Conservation (phyloP, 2,797 vertebrate species). For the Enteromius thamalakanensis region DNA sequence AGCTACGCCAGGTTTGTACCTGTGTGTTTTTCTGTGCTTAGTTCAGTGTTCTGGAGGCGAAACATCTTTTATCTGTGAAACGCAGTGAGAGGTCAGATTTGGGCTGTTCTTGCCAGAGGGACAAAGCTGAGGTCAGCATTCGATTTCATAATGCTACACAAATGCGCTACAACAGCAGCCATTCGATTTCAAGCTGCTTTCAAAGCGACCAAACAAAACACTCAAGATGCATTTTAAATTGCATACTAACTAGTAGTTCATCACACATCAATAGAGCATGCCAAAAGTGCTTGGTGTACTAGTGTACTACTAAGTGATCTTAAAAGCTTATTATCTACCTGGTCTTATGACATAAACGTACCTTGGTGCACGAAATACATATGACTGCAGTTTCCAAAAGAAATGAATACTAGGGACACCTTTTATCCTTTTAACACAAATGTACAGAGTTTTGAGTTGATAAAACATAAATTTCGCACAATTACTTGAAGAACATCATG, state of each 20-base stretch:
- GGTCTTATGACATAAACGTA: no score
- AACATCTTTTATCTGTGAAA: conserved; percentile 26
- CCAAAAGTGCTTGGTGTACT: not conserved
- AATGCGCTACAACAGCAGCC: not conserved
- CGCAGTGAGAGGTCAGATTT: conserved; percentile 22
- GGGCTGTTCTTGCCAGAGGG: not conserved
- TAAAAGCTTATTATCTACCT: no score
- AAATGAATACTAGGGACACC: no score
- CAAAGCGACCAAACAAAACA: not conserved
- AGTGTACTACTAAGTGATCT: no score
- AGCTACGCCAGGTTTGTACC: conserved; percentile 73
- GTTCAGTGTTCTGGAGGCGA: conserved; percentile 34
- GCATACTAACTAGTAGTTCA: not conserved
- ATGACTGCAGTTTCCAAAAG: no score
- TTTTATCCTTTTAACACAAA: no score
- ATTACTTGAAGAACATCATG: no score
- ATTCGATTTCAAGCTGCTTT: not conserved
- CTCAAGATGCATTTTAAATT: not conserved
- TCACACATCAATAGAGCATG: not conserved
- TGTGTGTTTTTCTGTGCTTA: conserved; percentile 36
- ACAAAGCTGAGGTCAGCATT: not conserved
- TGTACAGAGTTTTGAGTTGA: no score
- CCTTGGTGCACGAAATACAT: no score
- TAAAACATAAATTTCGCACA: no score
- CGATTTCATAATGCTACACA: not conserved